These are phyloP conservation scores for Odontocolon sp. DNA, from an alignment of 2,888 invertebrate species.

Conservation along the genomic window DNA sequence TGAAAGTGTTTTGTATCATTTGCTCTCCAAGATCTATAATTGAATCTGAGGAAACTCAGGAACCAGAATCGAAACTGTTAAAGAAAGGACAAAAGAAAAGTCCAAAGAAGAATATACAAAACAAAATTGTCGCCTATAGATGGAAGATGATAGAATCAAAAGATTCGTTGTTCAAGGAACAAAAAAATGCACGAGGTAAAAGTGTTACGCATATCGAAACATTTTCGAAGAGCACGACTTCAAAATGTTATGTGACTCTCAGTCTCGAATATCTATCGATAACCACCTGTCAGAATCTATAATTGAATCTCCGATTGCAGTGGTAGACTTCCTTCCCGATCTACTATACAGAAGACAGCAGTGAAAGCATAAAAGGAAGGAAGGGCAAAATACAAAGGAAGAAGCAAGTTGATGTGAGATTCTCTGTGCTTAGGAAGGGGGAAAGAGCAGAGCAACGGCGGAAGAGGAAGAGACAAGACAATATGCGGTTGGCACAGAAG, in stretches of 20 bases:
- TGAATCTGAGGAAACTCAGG: no score
- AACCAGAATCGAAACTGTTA: no score
- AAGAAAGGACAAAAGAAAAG: no score
- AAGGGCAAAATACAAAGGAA: no score
- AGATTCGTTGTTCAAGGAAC: no score
- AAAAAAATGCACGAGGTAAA: no score
- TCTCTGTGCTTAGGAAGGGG: not conserved
- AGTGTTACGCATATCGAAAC: not conserved
- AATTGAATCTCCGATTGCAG: slow-evolving; percentile 62
- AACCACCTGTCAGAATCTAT: slow-evolving; percentile 65
- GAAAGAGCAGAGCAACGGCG: not conserved
- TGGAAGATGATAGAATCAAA: no score
- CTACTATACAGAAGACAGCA: not conserved
- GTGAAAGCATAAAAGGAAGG: not conserved
- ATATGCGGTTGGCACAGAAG: slow-evolving; percentile 11
- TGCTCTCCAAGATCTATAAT: no score
- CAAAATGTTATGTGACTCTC: not conserved
- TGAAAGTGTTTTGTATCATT: no score
- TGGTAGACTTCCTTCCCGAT: not conserved
- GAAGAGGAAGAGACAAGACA: slow-evolving; percentile 24
- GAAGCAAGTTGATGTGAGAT: not conserved
- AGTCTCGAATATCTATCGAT: slow-evolving; percentile 24
- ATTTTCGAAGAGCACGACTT: no score
- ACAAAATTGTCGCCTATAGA: no score
- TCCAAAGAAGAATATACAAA: no score